phyloP scores from a whole-genome alignment of 2,888 invertebrate species.

The Taenaris catops region DNA sequence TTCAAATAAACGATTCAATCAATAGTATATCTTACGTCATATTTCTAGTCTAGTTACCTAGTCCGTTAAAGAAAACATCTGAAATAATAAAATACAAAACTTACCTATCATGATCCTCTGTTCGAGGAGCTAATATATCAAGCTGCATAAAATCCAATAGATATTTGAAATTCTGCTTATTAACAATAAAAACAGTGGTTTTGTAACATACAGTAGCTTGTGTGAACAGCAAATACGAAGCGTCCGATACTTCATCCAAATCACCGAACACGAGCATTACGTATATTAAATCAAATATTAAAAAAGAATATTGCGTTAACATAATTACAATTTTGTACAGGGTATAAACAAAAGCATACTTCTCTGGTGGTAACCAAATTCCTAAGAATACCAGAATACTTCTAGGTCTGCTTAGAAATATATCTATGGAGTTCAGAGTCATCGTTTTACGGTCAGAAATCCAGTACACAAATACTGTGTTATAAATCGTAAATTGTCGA shows the following conservation, averaged over 20 bases:
- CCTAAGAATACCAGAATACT: slow-evolving; percentile 44
- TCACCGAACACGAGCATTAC: slow-evolving; percentile 56
- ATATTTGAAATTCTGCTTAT: slow-evolving; percentile 36
- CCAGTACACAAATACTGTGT: too few relatives aligned
- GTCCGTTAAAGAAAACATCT: too few relatives aligned
- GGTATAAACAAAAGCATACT: slow-evolving; percentile 30
- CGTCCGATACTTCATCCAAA: slow-evolving; percentile 53
- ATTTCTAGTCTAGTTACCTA: too few relatives aligned
- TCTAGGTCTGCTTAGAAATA: slow-evolving; percentile 44
- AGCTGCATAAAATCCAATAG: slow-evolving; percentile 43
- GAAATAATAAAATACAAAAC: slow-evolving; percentile 25
- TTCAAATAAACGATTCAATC: too few relatives aligned
- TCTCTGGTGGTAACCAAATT: slow-evolving; percentile 45
- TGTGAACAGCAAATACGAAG: slow-evolving; percentile 56
- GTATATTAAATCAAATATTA: slow-evolving; percentile 55
- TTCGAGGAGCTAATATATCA: slow-evolving; percentile 40
- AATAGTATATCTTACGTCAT: too few relatives aligned
- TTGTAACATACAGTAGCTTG: slow-evolving; percentile 61
- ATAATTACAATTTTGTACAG: slow-evolving; percentile 41
- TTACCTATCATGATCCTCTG: slow-evolving; percentile 44
- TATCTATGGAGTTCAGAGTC: slow-evolving; percentile 32
- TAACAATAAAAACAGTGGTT: slow-evolving; percentile 44
- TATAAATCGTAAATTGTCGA: too few relatives aligned
- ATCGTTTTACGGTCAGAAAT: too few relatives aligned
- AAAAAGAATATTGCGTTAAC: slow-evolving; percentile 48